These are phyloP conservation scores for Apodemia hepburni DNA, from an alignment of 2,888 invertebrate species.

Conservation along the genomic window DNA sequence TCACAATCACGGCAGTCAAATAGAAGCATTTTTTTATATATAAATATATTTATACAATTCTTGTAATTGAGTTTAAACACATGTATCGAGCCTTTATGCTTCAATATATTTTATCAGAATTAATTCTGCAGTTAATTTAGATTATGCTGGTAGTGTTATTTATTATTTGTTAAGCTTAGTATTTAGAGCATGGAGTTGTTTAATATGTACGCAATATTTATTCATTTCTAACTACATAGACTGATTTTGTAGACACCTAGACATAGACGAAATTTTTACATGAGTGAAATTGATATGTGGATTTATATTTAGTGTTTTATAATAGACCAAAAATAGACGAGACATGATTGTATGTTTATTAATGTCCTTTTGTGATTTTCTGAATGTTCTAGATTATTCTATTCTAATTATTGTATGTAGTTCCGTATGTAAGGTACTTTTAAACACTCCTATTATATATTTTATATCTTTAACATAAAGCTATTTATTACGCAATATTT, in stretches of 20 bases:
- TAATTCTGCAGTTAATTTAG: constrained; percentile 5
- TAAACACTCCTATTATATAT: too few species aligned
- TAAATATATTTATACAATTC: background rate
- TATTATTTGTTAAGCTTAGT: constrained; percentile 14
- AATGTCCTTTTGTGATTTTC: too few species aligned
- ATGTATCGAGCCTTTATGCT: background rate
- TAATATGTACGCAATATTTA: constrained; percentile 24
- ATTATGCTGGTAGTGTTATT: constrained; percentile 16
- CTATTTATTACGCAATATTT: too few species aligned
- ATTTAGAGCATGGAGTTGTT: constrained; percentile 26
- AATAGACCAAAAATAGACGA: constrained; percentile 19
- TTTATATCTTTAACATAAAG: too few species aligned
- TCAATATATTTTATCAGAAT: constrained; percentile 12
- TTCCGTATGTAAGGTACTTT: too few species aligned
- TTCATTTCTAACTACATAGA: constrained; percentile 25
- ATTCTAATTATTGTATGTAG: too few species aligned
- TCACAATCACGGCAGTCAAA: background rate
- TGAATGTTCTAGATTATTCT: too few species aligned
- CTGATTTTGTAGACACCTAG: constrained; percentile 29
- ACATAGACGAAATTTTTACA: constrained; percentile 5
- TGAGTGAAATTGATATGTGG: constrained; percentile 12
- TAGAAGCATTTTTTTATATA: background rate
- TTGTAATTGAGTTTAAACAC: background rate
- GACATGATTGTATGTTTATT: background rate
- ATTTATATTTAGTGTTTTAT: constrained; percentile 10